Conservation (phyloP, 2,113 vertebrate genomes). For the Muntiacus reevesi region DNA sequence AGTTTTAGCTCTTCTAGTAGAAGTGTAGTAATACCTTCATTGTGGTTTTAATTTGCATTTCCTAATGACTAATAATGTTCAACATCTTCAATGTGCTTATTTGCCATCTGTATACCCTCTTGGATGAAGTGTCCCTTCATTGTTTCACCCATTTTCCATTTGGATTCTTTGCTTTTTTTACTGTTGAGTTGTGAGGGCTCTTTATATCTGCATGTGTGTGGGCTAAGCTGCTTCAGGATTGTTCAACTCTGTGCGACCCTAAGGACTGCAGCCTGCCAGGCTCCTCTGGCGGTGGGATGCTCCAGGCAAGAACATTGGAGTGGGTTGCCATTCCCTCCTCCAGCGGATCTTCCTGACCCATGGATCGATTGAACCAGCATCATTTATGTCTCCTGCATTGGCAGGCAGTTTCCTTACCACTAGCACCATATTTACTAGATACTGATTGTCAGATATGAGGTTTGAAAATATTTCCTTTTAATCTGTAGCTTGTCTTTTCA, state of each 20-base stretch:
- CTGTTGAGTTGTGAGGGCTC: background rate
- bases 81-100: background rate
- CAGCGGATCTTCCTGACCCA: background rate
- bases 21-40: background rate
- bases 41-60: background rate
- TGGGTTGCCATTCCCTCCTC: background rate
- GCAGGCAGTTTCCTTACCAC: background rate
- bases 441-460: background rate
- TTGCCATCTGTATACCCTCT: background rate
- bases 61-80: background rate
- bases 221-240: background rate
- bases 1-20: background rate
- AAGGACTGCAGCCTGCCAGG: background rate
- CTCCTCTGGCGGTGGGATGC: background rate
- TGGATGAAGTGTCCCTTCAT: background rate
- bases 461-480: conserved; percentile 8
- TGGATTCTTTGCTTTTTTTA: background rate
- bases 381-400: background rate
- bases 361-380: background rate
- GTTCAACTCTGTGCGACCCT: background rate
- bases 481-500: background rate
- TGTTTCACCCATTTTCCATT: conserved; percentile 12
- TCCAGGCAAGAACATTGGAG: background rate
- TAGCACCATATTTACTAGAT: background rate
- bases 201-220: background rate